phyloP scores from a whole-genome alignment of 1,140 invertebrate genomes.

The Caenorhabditis inopinata region DNA sequence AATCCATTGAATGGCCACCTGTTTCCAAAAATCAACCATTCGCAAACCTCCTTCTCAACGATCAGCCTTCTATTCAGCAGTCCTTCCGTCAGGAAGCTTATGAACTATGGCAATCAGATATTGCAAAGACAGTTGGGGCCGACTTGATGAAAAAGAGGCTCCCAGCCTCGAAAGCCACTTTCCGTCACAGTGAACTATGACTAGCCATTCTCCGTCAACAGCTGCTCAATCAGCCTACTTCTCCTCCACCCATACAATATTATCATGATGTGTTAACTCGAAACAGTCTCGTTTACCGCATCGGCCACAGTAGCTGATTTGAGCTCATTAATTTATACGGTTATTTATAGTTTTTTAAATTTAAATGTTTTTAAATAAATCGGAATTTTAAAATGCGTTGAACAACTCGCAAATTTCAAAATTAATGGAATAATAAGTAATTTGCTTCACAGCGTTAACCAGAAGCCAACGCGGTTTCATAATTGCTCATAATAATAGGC shows the following conservation, averaged over 20 bases:
- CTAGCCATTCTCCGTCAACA: not conserved
- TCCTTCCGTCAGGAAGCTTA: not conserved
- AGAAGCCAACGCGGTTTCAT: no score
- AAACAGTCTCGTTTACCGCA: conserved; percentile 2
- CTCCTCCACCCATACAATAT: not conserved
- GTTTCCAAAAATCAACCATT: conserved; percentile 4
- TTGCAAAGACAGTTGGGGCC: not conserved
- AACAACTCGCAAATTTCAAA: no score
- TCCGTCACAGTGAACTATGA: conserved; percentile 17
- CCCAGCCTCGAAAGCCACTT: not conserved
- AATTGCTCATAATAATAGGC: no score
- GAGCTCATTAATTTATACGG: not conserved
- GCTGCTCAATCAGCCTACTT: not conserved
- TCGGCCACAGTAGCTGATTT: not conserved
- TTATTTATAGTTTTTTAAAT: not conserved
- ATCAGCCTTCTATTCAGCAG: not conserved
- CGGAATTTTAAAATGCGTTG: no score
- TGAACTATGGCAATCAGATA: conserved; percentile 15
- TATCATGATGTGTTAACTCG: conserved; percentile 24
- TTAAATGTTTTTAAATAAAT: not conserved
- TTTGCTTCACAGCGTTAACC: no score
- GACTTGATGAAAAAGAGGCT: conserved; percentile 16
- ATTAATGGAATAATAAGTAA: no score
- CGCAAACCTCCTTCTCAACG: not conserved
- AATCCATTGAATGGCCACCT: not conserved